Conservation (phyloP, 2,888 invertebrate genomes). For the Deilephila elpenor region DNA sequence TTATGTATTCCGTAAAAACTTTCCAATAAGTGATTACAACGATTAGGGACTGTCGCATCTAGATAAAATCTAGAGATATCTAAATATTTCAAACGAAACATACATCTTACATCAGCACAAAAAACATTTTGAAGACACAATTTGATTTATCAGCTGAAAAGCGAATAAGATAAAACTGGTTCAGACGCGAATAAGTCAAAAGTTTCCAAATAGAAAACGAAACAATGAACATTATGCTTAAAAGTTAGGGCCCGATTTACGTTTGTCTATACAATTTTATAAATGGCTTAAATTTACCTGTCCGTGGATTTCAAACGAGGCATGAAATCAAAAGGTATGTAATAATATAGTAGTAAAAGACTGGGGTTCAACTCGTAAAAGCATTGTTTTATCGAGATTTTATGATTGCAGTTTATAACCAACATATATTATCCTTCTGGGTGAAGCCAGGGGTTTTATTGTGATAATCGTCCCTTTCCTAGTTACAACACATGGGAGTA, state of each 20-base stretch:
- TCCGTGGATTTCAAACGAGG: slow-evolving; percentile 10
- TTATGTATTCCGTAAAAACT: no score
- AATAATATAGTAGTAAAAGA: slow-evolving; percentile 19
- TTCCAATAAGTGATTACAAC: no score
- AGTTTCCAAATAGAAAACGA: neutral
- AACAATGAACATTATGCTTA: neutral
- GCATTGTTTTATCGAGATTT: slow-evolving; percentile 47
- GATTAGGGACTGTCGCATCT: no score
- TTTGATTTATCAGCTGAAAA: no score
- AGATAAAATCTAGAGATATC: no score
- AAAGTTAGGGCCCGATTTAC: neutral
- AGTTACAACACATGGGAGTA: no score
- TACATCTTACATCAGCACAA: no score
- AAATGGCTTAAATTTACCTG: neutral
- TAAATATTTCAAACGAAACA: no score
- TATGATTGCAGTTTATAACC: slow-evolving; percentile 45
- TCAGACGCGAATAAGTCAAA: neutral
- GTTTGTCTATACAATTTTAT: slow-evolving; percentile 1
- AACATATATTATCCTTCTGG: slow-evolving; percentile 9
- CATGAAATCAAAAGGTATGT: slow-evolving; percentile 22
- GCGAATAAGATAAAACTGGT: neutral
- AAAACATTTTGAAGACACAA: no score
- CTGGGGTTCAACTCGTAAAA: slow-evolving; percentile 27
- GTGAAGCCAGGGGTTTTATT: slow-evolving; percentile 9
- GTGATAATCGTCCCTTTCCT: slow-evolving; percentile 18